A percentile compares a stretch with the other conserved stretches of the same genome.
phyloP scores from a whole-genome alignment of 2,113 vertebrate genomes.

The Datnioides undecimradiatus region DNA sequence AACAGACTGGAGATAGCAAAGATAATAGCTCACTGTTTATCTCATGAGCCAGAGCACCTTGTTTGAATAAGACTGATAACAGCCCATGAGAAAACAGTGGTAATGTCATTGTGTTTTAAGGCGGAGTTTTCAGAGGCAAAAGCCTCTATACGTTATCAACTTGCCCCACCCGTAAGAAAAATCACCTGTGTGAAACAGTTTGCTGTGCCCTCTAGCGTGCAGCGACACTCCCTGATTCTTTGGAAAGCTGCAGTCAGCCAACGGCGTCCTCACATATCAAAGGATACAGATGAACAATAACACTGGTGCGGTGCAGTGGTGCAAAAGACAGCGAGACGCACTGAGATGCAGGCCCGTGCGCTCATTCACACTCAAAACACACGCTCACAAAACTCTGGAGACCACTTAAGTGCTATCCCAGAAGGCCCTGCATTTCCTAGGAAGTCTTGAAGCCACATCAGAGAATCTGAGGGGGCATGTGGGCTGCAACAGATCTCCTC shows the following conservation, averaged over 20 bases:
- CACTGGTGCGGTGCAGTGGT: neutral
- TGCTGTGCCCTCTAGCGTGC: constrained; percentile 34
- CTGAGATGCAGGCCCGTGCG: constrained; percentile 20
- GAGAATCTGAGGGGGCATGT: constrained; percentile 71
- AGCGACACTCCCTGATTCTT: constrained; percentile 46
- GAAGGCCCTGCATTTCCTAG: constrained; percentile 72
- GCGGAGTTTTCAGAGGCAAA: constrained; percentile 12
- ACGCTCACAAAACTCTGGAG: constrained; percentile 53
- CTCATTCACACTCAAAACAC: constrained; percentile 50
- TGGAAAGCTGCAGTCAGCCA: constrained; percentile 40
- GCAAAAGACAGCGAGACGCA: constrained; percentile 25
- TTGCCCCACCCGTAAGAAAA: constrained; percentile 6
- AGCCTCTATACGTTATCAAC: constrained; percentile 18
- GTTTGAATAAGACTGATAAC: constrained; percentile 71
- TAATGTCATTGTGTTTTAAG: constrained; percentile 39
- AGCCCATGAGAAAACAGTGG: constrained; percentile 63
- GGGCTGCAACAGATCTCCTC: constrained; percentile 75
- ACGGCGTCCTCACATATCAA: constrained; percentile 59
- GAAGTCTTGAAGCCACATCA: constrained; percentile 79
- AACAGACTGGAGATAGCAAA: constrained; percentile 48
- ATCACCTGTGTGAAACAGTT: constrained; percentile 42
- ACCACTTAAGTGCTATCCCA: constrained; percentile 68
- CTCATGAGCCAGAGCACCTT: constrained; percentile 50
- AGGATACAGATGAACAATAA: constrained; percentile 41
- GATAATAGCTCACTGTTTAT: constrained; percentile 63